Conservation (phyloP, 2,888 invertebrate genomes). For the Nomada hirtipes region DNA sequence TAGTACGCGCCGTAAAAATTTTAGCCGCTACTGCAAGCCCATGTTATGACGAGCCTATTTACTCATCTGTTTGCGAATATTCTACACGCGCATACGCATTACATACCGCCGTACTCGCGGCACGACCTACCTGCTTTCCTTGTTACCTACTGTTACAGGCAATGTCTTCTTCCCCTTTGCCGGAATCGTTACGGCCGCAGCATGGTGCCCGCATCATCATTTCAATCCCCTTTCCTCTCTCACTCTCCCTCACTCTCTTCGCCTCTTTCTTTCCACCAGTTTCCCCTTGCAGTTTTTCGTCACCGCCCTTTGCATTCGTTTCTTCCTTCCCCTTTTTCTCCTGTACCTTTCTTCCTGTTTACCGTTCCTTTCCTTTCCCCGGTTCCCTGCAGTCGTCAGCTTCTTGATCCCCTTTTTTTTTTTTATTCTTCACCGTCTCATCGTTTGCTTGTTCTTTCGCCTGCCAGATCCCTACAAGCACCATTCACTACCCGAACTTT, state of each 20-base stretch:
- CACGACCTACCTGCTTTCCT: conserved; percentile 42
- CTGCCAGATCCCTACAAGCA: conserved; percentile 56
- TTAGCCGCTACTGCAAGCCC: conserved; percentile 33
- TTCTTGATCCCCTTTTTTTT: no score
- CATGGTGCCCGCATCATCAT: conserved; percentile 50
- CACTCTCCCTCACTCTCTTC: not conserved
- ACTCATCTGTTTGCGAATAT: conserved; percentile 31
- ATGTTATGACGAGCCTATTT: conserved; percentile 45
- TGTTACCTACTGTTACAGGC: conserved; percentile 33
- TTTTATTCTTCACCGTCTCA: not conserved
- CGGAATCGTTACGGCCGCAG: conserved; percentile 62
- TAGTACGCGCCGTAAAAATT: no score
- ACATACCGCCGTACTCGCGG: conserved; percentile 23
- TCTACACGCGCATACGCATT: not conserved
- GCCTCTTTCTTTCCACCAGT: conserved; percentile 20
- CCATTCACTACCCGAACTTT: conserved; percentile 73
- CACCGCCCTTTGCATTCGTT: conserved; percentile 2
- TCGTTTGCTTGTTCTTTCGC: conserved; percentile 13
- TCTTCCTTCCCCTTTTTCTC: not conserved
- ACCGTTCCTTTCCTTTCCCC: not conserved
- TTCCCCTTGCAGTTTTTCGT: conserved; percentile 29
- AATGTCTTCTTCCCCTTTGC: conserved; percentile 51
- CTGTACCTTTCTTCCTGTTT: not conserved
- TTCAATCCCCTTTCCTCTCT: conserved; percentile 41
- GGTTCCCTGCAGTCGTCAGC: not conserved